A percentile compares a stretch with the other conserved stretches of the same genome.
Evolutionary conservation across 2,888 invertebrate species (phyloP).

Genomic region (Agapetus fuscipes): DNA sequence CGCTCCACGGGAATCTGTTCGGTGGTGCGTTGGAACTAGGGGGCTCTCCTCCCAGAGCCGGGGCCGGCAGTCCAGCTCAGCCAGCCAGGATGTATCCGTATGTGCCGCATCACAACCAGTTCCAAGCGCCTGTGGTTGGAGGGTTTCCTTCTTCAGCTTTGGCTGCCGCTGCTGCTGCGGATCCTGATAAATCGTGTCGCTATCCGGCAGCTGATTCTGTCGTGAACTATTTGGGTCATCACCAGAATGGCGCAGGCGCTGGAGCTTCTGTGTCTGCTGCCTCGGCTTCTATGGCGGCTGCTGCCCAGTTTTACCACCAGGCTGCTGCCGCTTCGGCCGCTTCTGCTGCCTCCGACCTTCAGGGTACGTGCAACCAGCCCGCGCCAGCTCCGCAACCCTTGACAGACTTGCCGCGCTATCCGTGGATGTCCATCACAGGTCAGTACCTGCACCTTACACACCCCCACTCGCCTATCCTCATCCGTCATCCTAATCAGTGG

Average conservation of each 20-base stretch:
- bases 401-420: constrained; percentile 87
- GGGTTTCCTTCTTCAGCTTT: constrained; percentile 56
- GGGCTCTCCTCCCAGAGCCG: constrained; percentile 55
- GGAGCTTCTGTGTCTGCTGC: constrained; percentile 59
- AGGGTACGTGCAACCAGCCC: constrained; percentile 71
- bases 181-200: constrained; percentile 72
- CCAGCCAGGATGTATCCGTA: constrained; percentile 88
- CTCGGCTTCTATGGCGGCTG: constrained; percentile 56
- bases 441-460: constrained; percentile 39
- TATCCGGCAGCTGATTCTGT: constrained; percentile 71
- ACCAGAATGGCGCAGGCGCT: constrained; percentile 54
- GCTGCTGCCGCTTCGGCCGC: constrained; percentile 66
- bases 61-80: constrained; percentile 61
- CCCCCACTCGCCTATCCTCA: neutral
- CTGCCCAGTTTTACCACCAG: constrained; percentile 87
- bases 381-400: constrained; percentile 74
- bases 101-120: constrained; percentile 74
- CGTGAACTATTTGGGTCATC: constrained; percentile 70
- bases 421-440: constrained; percentile 97
- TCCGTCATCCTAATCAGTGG: neutral
- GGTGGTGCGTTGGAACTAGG: constrained; percentile 54
- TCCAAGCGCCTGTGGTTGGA: constrained; percentile 54
- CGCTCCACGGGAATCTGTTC: constrained; percentile 56
- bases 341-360: constrained; percentile 71
- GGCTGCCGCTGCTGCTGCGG: constrained; percentile 52